A percentile compares a stretch with the other conserved stretches of the same genome.
Conservation (phyloP, 2,888 invertebrate species). For the Drosophila quasianomalipes region DNA sequence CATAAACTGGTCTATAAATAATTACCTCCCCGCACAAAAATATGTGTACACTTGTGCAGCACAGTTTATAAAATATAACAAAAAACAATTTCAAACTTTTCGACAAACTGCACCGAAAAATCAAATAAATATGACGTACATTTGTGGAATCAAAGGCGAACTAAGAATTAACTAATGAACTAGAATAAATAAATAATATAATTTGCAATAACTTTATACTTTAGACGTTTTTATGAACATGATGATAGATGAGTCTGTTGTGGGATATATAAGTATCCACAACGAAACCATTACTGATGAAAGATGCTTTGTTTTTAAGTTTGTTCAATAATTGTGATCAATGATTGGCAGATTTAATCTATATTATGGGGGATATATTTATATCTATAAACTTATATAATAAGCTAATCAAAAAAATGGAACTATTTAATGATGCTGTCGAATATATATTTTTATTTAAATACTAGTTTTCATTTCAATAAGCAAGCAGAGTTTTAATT, state of each 20-base stretch:
- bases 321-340: background rate
- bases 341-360: background rate
- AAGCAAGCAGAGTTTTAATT: background rate
- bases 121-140: background rate
- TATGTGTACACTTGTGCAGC: constrained; percentile 45
- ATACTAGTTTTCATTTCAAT: background rate
- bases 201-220: background rate
- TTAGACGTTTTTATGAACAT: background rate
- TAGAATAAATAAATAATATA: no score
- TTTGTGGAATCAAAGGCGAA: background rate
- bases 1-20: constrained; percentile 64
- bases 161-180: background rate
- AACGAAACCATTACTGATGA: background rate
- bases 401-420: rapidly evolving
- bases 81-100: constrained; percentile 22
- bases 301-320: background rate
- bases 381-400: background rate
- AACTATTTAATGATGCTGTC: background rate
- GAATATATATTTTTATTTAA: background rate
- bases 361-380: background rate
- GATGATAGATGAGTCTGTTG: background rate
- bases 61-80: constrained; percentile 56
- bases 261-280: background rate
- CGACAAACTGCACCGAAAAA: constrained; percentile 29
- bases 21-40: constrained; percentile 47